Percentiles rank a stretch among this genome's conserved stretches.
These are phyloP conservation scores for Colinus virginianus DNA, from an alignment of 2,113 vertebrate genomes.

Conservation along the genomic window DNA sequence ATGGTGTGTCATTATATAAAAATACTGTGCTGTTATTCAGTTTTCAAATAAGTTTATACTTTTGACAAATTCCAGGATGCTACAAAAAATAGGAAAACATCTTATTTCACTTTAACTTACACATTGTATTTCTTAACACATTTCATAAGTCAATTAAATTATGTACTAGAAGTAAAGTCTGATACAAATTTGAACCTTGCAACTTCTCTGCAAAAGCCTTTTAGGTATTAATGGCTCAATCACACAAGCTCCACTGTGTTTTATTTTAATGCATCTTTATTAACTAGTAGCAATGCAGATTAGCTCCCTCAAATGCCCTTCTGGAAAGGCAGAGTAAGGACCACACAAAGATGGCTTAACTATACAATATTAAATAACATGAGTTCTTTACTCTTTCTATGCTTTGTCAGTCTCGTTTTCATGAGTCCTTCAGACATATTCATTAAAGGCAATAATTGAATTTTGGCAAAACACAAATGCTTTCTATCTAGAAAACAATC, in stretches of 20 bases:
- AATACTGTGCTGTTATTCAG: background rate
- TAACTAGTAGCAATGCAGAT: background rate
- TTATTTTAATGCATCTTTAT: background rate
- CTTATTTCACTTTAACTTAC: background rate
- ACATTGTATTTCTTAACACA: background rate
- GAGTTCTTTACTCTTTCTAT: background rate
- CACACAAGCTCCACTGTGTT: background rate
- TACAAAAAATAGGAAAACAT: background rate
- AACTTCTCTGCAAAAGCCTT: background rate
- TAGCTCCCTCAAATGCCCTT: background rate
- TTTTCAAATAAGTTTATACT: background rate
- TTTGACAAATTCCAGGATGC: background rate
- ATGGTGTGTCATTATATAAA: background rate
- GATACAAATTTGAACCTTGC: background rate
- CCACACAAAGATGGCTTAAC: background rate
- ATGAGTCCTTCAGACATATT: background rate
- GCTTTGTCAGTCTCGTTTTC: background rate
- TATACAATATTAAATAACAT: fast-evolving
- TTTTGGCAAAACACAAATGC: background rate
- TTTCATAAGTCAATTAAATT: background rate
- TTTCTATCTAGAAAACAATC: background rate
- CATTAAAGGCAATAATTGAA: background rate
- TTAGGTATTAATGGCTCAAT: background rate
- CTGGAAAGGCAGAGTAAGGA: background rate
- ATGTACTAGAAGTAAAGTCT: background rate